A percentile compares a stretch with the other conserved stretches of the same genome.
Evolutionary conservation across 2,113 vertebrate genomes (phyloP).

Genomic region (Halichoerus grypus): DNA sequence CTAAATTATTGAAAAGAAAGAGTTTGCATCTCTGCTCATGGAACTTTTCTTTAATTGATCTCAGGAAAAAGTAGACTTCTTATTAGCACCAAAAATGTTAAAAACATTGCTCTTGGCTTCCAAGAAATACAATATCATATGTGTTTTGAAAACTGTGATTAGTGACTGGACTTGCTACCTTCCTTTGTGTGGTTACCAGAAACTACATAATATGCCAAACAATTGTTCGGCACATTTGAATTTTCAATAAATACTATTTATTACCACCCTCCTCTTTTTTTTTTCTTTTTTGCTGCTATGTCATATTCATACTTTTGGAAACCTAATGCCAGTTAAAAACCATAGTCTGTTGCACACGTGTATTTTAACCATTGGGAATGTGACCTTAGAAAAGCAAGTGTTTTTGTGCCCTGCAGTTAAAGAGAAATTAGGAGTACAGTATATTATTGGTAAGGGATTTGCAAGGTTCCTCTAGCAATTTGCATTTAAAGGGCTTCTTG

Average conservation of each 20-base stretch:
- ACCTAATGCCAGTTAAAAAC: slow-evolving; percentile 1
- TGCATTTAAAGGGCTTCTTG: slow-evolving; percentile 23
- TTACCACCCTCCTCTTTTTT: not conserved
- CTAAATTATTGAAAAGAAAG: slow-evolving; percentile 42
- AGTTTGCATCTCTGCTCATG: not conserved
- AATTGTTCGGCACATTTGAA: not conserved
- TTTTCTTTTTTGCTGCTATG: not conserved
- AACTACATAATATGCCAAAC: not conserved
- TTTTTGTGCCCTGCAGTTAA: not conserved
- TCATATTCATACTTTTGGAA: slow-evolving; percentile 45
- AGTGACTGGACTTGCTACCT: not conserved
- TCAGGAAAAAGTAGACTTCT: slow-evolving; percentile 41
- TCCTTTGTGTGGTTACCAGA: not conserved
- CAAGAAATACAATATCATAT: not conserved
- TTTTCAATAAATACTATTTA: not conserved
- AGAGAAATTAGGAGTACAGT: not conserved
- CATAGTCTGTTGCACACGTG: not conserved
- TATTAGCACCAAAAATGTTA: not conserved
- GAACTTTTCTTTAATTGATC: slow-evolving; percentile 40
- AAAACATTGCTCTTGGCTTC: slow-evolving; percentile 17
- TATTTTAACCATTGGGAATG: slow-evolving; percentile 43
- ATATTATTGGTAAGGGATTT: not conserved
- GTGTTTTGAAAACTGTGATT: not conserved
- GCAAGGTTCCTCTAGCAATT: slow-evolving; percentile 38
- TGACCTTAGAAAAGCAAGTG: slow-evolving; percentile 14